These are phyloP conservation scores for Zalophus californianus DNA, from an alignment of 2,797 vertebrate genomes.

Conservation along the genomic window DNA sequence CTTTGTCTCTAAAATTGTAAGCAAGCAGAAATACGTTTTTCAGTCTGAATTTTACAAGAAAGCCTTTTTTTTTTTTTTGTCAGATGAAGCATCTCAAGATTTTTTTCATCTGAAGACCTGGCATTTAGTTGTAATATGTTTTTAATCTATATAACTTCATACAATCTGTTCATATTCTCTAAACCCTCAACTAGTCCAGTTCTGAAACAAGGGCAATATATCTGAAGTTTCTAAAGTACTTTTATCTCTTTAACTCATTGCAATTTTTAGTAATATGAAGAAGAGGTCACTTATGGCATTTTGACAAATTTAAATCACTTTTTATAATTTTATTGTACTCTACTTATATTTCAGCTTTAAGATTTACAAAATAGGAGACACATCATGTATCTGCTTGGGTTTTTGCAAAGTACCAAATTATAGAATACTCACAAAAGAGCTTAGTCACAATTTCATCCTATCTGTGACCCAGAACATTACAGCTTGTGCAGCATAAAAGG, in stretches of 20 bases:
- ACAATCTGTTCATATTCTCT: neutral
- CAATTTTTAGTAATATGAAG: neutral
- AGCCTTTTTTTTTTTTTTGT: neutral
- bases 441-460: conserved; percentile 67
- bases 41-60: neutral
- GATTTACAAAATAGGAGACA: neutral
- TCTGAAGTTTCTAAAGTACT: neutral
- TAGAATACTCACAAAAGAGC: conserved; percentile 62
- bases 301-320: conserved; percentile 30
- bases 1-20: neutral
- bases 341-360: conserved; percentile 16
- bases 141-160: neutral
- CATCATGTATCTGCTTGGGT: neutral
- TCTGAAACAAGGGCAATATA: neutral
- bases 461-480: conserved; percentile 78
- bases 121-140: neutral
- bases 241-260: neutral
- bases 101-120: neutral
- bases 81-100: neutral
- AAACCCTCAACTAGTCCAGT: neutral
- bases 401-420: conserved; percentile 36
- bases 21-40: neutral
- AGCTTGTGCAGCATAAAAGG: conserved; percentile 74
- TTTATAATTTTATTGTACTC: conserved; percentile 19
- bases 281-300: neutral